Evolutionary conservation across 2,797 vertebrate species (phyloP), one percentile per base, ranked within the genome.

Genomic region (Brachyalestes nurse): DNA sequence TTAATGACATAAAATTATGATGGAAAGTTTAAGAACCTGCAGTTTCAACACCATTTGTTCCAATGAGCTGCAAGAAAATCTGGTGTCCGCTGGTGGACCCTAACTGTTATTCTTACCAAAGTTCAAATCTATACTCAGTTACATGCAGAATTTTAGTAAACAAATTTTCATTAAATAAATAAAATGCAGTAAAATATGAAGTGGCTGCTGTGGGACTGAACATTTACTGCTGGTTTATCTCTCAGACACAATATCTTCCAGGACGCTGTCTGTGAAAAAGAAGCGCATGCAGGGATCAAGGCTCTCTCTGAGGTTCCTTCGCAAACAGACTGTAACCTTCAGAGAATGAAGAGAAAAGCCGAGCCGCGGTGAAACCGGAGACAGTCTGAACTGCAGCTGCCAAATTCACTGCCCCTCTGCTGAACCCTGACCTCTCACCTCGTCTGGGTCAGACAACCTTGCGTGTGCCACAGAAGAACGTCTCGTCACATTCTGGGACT

Each of bases 361-460:
- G 58, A 78, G 85, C 80, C 85, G 78, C 78, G 75, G 78, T 89
- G 91, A 91, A 94, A 94, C 81, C 77, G 77, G 88, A 94, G 89
- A 89, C 86, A 73, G 40, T 82, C 83, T 85, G 78, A 72, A 87
- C 85, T 84, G 81, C 81, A 79, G 83, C 79, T 88, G 78, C 86
- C 86, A 87, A 88, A 93, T 93, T 91, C 91, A 88, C 85, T 94
- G 95, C 90, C 96, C 97, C 93, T 90, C 85, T 76, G 0, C 28
- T 96, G 96, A 97, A 95, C 97, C 95, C 94, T 95, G 93, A 96
- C 93, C 96, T 90, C 81, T 95, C 94, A 96, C 95, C 96, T 93
- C 87, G 95, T 94, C 95, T 96, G 95, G 92, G 91, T 92, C 93
- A 88, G 82, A 82, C 90, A 91, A 94, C 93, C 93, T 94, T 91